Evolutionary conservation across 92 coral and sea anemone species (phyloP), one percentile per base, ranked within the genome.

Genomic region (Porites rus): DNA sequence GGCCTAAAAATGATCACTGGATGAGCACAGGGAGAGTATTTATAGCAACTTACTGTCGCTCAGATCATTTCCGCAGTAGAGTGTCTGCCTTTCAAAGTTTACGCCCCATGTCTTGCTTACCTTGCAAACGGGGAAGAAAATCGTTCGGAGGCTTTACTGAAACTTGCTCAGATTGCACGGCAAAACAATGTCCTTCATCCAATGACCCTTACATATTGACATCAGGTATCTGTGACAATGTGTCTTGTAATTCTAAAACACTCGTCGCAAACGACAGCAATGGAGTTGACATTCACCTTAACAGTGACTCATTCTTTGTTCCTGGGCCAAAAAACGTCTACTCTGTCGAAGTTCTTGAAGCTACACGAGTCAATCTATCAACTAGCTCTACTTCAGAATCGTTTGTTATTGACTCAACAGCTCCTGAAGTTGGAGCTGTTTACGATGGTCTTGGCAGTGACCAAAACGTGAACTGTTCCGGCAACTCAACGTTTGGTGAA

Each of bases 401-500:
- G 20, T 95, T 95, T 73, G 86, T 92, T 19, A 92, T 95, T 71
- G 98, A 95, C 80, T 17, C 78, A 51, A 96, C 95, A 14, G 86
- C 95, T 13, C 98, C 98, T 1, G 86, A 51, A 65, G 80, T 84
- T 12, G 98, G 98, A 5, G 74, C 59, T 56, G 94, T 94, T 16
- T 94, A 90, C 72, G 98, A 94, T 63, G 98, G 98, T 60, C 74
- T 92, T 7, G 98, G 95, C 70, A 92, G 92, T 75, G 94, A 93
- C 72, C 93, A 67, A 87, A 82, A 91, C 7, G 77, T 46, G 70
- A 96, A 96, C 83, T 96, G 98, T 69, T 96, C 98, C 1, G 82
- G 82, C 7, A 96, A 96, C 76, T 86, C 91, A 75, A 96, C 98
- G 0, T 92, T 94, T 63, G 93, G 99, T 16, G 97, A 95, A 65